Evolutionary conservation across 2,888 invertebrate species (phyloP).

Genomic region (Tenthredo livida): DNA sequence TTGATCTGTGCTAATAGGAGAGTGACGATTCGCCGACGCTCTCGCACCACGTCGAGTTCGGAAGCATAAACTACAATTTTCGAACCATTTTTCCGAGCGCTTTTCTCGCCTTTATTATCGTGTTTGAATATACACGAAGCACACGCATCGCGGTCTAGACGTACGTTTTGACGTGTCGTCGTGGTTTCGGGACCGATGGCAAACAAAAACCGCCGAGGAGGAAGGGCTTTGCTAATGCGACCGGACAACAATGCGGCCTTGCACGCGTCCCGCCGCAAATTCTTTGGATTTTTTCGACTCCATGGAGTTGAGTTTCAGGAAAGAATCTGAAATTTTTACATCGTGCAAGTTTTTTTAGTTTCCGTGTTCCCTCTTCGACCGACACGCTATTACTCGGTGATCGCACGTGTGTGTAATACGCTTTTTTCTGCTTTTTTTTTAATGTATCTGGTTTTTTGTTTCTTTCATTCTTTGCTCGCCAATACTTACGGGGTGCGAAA

Average conservation of each 20-base stretch:
- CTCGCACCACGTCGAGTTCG: neutral
- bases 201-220: slow-evolving; percentile 41
- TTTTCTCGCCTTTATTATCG: neutral
- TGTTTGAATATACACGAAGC: neutral
- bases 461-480: neutral
- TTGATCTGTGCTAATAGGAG: slow-evolving; percentile 32
- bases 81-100: neutral
- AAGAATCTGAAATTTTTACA: slow-evolving; percentile 48
- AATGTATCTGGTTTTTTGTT: neutral
- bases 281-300: slow-evolving; percentile 67
- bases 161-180: neutral
- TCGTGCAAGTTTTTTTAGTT: slow-evolving; percentile 54
- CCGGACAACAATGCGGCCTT: slow-evolving; percentile 73
- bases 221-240: slow-evolving; percentile 69
- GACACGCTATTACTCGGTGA: neutral
- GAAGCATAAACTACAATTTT: neutral
- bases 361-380: slow-evolving; percentile 3
- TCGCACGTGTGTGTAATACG: slow-evolving; percentile 5
- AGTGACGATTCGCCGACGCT: neutral
- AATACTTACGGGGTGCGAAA: neutral
- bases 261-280: slow-evolving; percentile 76
- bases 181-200: slow-evolving; percentile 11
- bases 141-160: neutral
- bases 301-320: slow-evolving; percentile 55
- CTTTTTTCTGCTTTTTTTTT: neutral